Evolutionary conservation across 2,888 invertebrate genomes (phyloP).

Genomic region (Serripes groenlandicus): DNA sequence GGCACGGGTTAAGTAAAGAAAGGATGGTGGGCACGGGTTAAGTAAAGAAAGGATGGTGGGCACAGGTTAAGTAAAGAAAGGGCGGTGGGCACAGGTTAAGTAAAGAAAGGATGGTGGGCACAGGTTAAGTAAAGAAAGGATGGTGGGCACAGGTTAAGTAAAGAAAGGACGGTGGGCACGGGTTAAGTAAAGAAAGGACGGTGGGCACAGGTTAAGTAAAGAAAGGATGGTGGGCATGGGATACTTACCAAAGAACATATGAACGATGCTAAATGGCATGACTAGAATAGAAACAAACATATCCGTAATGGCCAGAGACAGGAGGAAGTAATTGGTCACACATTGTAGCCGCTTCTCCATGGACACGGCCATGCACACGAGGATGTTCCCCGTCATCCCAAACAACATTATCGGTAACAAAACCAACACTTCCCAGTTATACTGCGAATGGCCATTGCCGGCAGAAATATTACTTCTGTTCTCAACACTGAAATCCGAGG

Average conservation of each 20-base stretch:
- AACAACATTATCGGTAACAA: constrained; percentile 80
- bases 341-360: constrained; percentile 96
- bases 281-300: constrained; percentile 96
- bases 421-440: constrained; percentile 78
- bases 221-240: background rate
- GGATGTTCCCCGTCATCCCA: constrained; percentile 91
- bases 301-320: constrained; percentile 97
- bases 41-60: too few species aligned
- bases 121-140: too few species aligned
- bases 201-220: too few species aligned
- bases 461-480: constrained; percentile 45
- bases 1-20: too few species aligned
- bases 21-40: too few species aligned
- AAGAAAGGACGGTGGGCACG: too few species aligned
- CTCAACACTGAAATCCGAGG: constrained; percentile 47
- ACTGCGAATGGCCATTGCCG: constrained; percentile 16
- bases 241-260: constrained; percentile 95
- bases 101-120: too few species aligned
- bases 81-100: too few species aligned
- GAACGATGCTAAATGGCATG: constrained; percentile 98
- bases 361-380: constrained; percentile 97
- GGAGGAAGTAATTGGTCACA: constrained; percentile 97
- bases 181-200: too few species aligned
- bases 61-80: too few species aligned
- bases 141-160: too few species aligned